These are phyloP conservation scores for Oscheius sp. DNA, from an alignment of 2,888 invertebrate species.

Conservation along the genomic window DNA sequence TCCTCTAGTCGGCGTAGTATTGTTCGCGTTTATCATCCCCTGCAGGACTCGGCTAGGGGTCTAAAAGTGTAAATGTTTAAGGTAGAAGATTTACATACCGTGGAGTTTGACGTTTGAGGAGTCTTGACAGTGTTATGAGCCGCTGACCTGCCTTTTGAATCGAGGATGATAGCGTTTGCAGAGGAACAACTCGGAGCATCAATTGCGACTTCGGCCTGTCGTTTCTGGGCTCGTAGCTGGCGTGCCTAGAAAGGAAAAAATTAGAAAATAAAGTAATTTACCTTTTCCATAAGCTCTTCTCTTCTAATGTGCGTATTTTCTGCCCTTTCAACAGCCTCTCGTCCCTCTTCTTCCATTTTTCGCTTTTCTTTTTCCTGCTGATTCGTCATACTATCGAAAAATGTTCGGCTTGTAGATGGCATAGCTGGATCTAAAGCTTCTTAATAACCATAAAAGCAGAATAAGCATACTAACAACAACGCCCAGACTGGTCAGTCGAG, in stretches of 20 bases:
- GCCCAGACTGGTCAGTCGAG: not conserved
- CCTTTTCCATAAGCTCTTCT: not conserved
- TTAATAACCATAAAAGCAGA: not conserved
- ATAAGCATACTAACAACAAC: not conserved
- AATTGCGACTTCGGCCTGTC: not conserved
- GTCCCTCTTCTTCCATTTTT: not conserved
- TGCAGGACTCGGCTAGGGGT: conserved; percentile 12
- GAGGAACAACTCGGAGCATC: not conserved
- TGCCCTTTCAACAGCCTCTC: not conserved
- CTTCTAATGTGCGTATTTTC: not conserved
- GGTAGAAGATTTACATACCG: not conserved
- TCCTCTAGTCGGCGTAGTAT: not conserved
- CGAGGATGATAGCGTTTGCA: not conserved
- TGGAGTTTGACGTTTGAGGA: not conserved
- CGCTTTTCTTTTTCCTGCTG: not conserved
- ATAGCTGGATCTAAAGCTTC: not conserved
- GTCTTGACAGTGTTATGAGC: not conserved
- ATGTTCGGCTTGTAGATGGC: not conserved
- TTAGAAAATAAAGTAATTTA: not conserved
- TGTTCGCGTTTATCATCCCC: conserved; percentile 6
- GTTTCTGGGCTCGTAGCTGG: not conserved
- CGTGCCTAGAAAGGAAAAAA: not conserved
- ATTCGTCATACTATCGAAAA: not conserved
- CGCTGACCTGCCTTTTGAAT: conserved; percentile 7
- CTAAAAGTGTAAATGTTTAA: not conserved